Base-by-base conservation (phyloP, 2,888 invertebrate species). In the Papilio demoleus region DNA sequence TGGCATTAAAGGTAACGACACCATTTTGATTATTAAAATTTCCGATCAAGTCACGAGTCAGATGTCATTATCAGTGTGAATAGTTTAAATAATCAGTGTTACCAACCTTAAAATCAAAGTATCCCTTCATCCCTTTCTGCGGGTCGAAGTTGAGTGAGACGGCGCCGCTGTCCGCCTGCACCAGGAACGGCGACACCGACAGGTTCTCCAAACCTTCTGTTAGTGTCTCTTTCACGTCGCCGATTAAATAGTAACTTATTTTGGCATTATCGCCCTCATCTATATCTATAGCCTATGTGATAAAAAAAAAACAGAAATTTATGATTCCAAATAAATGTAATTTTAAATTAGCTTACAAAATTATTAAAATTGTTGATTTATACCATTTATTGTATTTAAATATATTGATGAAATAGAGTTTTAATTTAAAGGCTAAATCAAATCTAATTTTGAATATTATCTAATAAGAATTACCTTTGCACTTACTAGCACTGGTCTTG, bases 101-200 rank as follows among this genome's bases (percentile, higher is more conserved):
- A 68, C 61, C 80, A 83, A 96, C 96, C 94, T 95, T 95, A 79
- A 98, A 98, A 88, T 98, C 97, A 82, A 99, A 99, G 85, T 98
- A 98, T 47, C 99, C 99, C 83, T 98, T 98, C 99, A 98, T 98
- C 67, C 97, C 97, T 77, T 97, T 96, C 84, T 98, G 98, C 0
- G 99, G 99, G 90, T 98, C 98, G 81, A 99, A 98, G 87, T 99
- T 98, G 4, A 99, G 93, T 70, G 95, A 95, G 27, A 99, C 95
- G 0, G 96, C 95, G 0, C 98, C 98, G 0, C 96, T 96, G n/a
- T 95, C 94, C 47, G 90, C 91, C 77, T 98, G 96, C 1, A 98
- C 95, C 6, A 97, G 88, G 87, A 98, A 98, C 0, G 98, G 97
- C 0, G 96, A 94, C 31, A 95, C 94, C 42, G 95, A 95, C 64